Evolutionary conservation across 2,797 vertebrate species (phyloP), one percentile per base, ranked within the genome.

Genomic region (Rhodeus uyekii): DNA sequence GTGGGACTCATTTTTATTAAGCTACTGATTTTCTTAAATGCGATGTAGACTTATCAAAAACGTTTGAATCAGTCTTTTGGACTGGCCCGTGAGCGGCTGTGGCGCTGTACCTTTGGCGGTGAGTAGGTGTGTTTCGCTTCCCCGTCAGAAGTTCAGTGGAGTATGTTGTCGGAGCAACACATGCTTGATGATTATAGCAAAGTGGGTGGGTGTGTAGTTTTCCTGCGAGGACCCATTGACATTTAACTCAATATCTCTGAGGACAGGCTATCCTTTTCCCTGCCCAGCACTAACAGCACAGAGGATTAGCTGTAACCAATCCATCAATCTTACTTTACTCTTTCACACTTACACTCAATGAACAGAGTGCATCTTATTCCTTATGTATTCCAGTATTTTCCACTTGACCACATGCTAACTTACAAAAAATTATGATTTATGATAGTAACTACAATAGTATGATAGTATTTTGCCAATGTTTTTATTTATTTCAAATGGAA

Each of bases 181-280:
- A 8, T 44, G 3, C 32, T 53, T 44, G 5, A 58, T 79, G 67
- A 67, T 71, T 39, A 80, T 79, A 53, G 48, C 42, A 79, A 50
- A 67, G 38, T 38, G 42, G 75, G 75, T 4, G 27, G 12, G 42
- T 77, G 12, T 63, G 42, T 77, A 46, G 69, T 36, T 68, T 83
- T 69, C 75, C 74, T 83, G 22, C 7, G 42, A 83, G 64, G 34
- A 71, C 76, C 85, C 78, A 78, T 13, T 95, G 93, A 95, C 94
- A 94, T 95, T 95, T 94, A 94, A 94, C 91, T 94, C 93, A 94
- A 94, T 94, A 94, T 94, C 93, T 90, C 90, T 91, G 89, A 89
- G 91, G 93, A 93, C 94, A 91, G 87, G 65, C 22, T 74, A 50
- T 65, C 42, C 60, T 34, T 12, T 64, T 34, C 60, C 75, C 22